Evolutionary conservation across 1,140 invertebrate species (phyloP).

Genomic region (Zaprionus capensis): DNA sequence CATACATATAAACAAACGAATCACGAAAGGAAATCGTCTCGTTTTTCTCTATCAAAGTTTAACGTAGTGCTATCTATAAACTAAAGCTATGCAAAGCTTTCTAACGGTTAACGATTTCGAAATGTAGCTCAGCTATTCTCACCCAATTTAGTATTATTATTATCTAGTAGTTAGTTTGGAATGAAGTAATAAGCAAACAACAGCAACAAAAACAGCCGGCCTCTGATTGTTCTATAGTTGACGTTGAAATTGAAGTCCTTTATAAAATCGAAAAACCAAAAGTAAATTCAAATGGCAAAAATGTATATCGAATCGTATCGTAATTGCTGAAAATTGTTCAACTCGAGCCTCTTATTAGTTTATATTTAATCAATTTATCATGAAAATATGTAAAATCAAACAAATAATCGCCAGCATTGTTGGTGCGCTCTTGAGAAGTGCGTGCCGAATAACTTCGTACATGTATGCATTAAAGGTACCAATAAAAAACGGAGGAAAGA

Average conservation of each 20-base stretch:
- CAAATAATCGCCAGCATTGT: constrained; percentile 42
- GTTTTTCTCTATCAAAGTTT: constrained; percentile 54
- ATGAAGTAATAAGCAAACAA: constrained; percentile 11
- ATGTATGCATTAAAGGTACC: constrained; percentile 55
- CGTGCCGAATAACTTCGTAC: constrained; percentile 37
- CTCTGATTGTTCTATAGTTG: constrained; percentile 59
- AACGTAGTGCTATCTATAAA: constrained; percentile 59
- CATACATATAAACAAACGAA: constrained; percentile 27
- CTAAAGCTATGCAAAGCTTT: constrained; percentile 57
- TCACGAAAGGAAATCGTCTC: constrained; percentile 30
- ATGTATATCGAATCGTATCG: constrained; percentile 63
- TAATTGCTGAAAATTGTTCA: constrained; percentile 77
- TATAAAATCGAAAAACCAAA: constrained; percentile 42
- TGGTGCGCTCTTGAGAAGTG: constrained; percentile 56
- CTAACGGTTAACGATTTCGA: constrained; percentile 57
- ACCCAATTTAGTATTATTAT: constrained; percentile 62
- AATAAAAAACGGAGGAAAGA: constrained; percentile 42
- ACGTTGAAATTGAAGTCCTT: constrained; percentile 35
- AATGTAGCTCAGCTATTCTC: constrained; percentile 70
- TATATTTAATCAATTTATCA: constrained; percentile 44
- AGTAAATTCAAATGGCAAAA: constrained; percentile 41
- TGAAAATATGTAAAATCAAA: constrained; percentile 23
- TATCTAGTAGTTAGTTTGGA: constrained; percentile 65
- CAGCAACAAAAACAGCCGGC: constrained; percentile 49
- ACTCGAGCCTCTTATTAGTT: constrained; percentile 41